Base-by-base conservation (phyloP, 2,888 invertebrate species). In the Pyrgus malvae region DNA sequence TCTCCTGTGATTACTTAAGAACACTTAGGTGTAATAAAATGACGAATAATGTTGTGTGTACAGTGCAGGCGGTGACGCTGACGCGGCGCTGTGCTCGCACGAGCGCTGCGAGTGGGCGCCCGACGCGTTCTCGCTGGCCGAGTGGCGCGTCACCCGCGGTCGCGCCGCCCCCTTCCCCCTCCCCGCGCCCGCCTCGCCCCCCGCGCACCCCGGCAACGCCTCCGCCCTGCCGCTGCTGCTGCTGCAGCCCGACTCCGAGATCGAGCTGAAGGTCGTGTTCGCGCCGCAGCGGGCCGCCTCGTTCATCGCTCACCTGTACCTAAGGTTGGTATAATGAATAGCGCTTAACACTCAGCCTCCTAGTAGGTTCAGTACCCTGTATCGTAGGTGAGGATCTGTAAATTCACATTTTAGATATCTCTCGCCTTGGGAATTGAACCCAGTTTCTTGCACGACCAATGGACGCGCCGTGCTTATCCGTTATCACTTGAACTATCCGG, bases 191-290 rank as follows among this genome's bases (percentile, higher is more conserved):
- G 46, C 58, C 19, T 57, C 40, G 42, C 41, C 38, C 53, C 29
- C 41, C 45, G 16, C 23, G 37, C 31, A 21, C 64, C 42, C 38
- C 51, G 25, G 40, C 42, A 11, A 17, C 37, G 27, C 17, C 65
- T 64, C 72, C 44, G 44, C 23, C 17, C 49, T 55, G 53, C 59
- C 61, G 12, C 11, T 49, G 37, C 57, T 70, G 40, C 65, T 92
- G 35, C 76, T 95, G 59, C 83, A 84, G 54, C 92, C 94, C 12
- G 91, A 91, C 16, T 89, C 84, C 45, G 81, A 79, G 59, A 67
- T 78, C 21, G 80, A 79, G 6, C 68, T 91, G 8, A 70, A 68
- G n/a, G 60, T 91, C 2, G 83, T 78, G 17, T 92, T 92, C 74
- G 67, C 78, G 61, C 92, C 92, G 16, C 64, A 70, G 27, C 74